Conservation (phyloP, 2,113 vertebrate species). For the Melozone crissalis region DNA sequence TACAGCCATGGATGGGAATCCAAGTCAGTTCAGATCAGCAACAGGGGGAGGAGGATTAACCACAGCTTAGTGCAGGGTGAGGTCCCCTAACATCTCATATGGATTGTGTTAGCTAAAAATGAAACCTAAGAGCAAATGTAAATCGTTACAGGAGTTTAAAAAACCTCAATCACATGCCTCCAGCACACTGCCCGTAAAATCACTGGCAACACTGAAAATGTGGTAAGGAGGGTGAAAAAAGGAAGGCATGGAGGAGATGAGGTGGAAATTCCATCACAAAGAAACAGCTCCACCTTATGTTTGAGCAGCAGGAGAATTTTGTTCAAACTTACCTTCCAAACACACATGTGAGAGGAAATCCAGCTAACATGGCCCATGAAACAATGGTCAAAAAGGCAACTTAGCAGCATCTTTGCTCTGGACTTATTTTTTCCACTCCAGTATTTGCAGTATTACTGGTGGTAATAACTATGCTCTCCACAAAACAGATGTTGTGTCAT, state of each 20-base stretch:
- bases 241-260: not conserved
- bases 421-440: constrained; percentile 25
- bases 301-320: not conserved
- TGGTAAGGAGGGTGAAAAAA: not conserved
- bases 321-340: not conserved
- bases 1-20: not conserved
- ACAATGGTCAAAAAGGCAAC: not conserved
- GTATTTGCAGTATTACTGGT: not conserved
- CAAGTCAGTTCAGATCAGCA: not conserved
- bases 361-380: not conserved
- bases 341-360: not conserved
- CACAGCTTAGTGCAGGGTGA: not conserved
- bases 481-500: constrained; percentile 56
- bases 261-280: not conserved
- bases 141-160: not conserved
- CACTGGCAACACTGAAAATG: not conserved
- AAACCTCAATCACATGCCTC: not conserved
- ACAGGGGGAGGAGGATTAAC: not conserved
- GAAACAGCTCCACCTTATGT: constrained; percentile 40
- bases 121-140: not conserved
- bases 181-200: not conserved
- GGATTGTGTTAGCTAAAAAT: not conserved
- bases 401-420: not conserved
- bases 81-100: not conserved
- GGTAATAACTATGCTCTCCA: constrained; percentile 20